Percentiles rank a stretch among this genome's conserved stretches.
Evolutionary conservation across 2,113 vertebrate species (phyloP).

Genomic region (Cololabis saira): DNA sequence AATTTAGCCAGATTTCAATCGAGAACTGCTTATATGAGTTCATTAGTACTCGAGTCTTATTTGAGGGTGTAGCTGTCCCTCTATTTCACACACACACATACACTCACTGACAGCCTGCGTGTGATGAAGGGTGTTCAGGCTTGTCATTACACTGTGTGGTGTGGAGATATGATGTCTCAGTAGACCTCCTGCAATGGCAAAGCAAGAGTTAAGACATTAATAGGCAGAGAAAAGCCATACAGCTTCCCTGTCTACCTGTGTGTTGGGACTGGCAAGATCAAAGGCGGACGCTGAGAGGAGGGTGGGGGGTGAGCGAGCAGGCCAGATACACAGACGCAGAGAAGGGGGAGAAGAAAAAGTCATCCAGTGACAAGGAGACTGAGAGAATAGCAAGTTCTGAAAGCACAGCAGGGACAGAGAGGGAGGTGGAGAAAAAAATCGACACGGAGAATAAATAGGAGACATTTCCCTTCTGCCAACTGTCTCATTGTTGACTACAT

Average conservation of each 20-base stretch:
- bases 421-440: conserved; percentile 46
- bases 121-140: conserved; percentile 54
- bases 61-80: not conserved
- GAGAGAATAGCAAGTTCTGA: conserved; percentile 66
- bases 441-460: conserved; percentile 65
- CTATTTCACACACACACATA: not conserved
- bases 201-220: conserved; percentile 76
- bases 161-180: conserved; percentile 69
- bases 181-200: conserved; percentile 60
- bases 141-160: conserved; percentile 58
- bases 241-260: conserved; percentile 75
- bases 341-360: conserved; percentile 64
- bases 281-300: conserved; percentile 57
- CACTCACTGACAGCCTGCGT: conserved; percentile 9
- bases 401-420: conserved; percentile 61
- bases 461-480: conserved; percentile 72
- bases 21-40: conserved; percentile 3
- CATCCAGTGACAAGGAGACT: conserved; percentile 69
- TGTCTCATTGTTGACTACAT: conserved; percentile 68
- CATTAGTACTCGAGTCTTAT: conserved; percentile 4
- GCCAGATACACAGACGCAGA: conserved; percentile 51
- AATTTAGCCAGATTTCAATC: conserved; percentile 12
- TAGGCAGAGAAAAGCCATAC: conserved; percentile 69
- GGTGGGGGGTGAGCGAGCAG: conserved; percentile 35
- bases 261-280: conserved; percentile 69